A percentile compares a stretch with the other conserved stretches of the same genome.
Evolutionary conservation across 2,797 vertebrate species (phyloP).

Genomic region (Neoniphon sammara): DNA sequence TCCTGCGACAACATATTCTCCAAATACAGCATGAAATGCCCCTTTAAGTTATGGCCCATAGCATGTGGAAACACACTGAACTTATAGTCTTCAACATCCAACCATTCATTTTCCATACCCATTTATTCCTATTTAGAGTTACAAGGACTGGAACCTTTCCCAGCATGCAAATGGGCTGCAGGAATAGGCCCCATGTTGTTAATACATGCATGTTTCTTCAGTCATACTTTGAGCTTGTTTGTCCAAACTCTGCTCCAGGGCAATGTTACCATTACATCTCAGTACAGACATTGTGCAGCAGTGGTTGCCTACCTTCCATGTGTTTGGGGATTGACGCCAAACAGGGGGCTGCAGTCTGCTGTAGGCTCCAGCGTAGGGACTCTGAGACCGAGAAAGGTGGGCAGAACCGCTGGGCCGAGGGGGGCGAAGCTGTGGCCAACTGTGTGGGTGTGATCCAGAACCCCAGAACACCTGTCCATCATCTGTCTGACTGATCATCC

Average conservation of each 20-base stretch:
- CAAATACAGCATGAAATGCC: background rate
- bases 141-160: too few species aligned
- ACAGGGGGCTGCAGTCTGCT: constrained; percentile 51
- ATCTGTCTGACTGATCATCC: constrained; percentile 71
- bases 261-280: background rate
- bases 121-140: too few species aligned
- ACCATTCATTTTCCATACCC: too few species aligned
- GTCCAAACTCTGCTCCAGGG: background rate
- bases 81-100: too few species aligned
- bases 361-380: constrained; percentile 67
- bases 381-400: constrained; percentile 37
- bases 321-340: constrained; percentile 67
- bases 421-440: constrained; percentile 55
- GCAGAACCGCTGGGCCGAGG: constrained; percentile 40
- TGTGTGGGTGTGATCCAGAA: constrained; percentile 65
- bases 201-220: constrained; percentile 8
- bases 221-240: background rate
- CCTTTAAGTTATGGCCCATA: background rate
- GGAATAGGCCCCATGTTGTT: too few species aligned
- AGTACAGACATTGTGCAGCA: too few species aligned
- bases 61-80: too few species aligned
- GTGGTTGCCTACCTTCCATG: constrained; percentile 79
- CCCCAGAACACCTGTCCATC: constrained; percentile 70
- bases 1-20: background rate
- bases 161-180: too few species aligned